Evolutionary conservation across 2,888 invertebrate species (phyloP), one percentile per base, ranked within the genome.

Genomic region (Coleophora deauratella): DNA sequence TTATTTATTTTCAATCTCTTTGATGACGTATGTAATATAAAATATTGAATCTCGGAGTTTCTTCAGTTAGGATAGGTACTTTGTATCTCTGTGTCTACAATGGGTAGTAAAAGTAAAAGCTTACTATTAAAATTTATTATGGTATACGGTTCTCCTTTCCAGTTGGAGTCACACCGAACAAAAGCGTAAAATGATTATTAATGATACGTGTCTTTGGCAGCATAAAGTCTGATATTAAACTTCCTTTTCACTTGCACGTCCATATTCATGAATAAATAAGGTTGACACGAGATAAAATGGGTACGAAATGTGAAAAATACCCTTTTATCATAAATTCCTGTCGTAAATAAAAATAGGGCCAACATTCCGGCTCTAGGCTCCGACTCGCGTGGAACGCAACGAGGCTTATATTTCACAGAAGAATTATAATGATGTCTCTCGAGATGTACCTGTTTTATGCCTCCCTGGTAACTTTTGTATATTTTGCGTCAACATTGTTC

Each of bases 301-400:
- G 50, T 45, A 39, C 21, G 6, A 34, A 39, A 37, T 38, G 21
- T 32, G 52, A 32, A 54, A 59, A 56, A 60, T 60, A 57, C 58
- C 58, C 55, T 56, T 62, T 63, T 61, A 47, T 59, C 65, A 65
- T 64, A 67, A 65, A 68, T 64, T 62, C 50, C 50, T 55, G 52
- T 59, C 54, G 50, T 49, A 56, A 54, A 51, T 54, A 52, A 21
- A 21, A 56, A 55, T 46, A 47, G 48, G 51, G 46, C 44, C 43
- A 44, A 44, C 47, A n/a, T 32, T 35, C 12, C 38, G 6, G 21
- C 21, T 4, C 21, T 21, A 6, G 6, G 21, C 6, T 21, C 6
- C 21, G 21, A 21, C 21, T 30, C 10, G 28, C 41, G 45, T 41
- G 41, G 38, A 42, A 38, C 44, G 40, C 43, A 15, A 40, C 44